Percentiles rank a stretch among this genome's conserved stretches.
These are phyloP conservation scores for Pseudorhombus dupliciocellatus DNA, from an alignment of 2,113 vertebrate species.

Conservation along the genomic window DNA sequence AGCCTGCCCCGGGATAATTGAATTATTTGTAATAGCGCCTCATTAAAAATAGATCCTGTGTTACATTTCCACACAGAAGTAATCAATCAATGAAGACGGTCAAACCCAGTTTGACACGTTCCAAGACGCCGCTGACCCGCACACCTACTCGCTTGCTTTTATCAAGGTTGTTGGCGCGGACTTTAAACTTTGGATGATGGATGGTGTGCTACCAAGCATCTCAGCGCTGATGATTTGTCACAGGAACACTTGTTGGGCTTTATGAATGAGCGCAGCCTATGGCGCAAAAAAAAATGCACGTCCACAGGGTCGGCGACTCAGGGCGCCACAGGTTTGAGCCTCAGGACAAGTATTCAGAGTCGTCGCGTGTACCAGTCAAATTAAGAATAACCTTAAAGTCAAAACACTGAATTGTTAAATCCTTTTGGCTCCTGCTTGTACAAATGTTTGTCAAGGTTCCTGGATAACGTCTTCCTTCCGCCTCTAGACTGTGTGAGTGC, in stretches of 20 bases:
- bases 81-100: slow-evolving; percentile 67
- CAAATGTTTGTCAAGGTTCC: background rate
- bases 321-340: background rate
- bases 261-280: background rate
- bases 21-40: slow-evolving; percentile 77
- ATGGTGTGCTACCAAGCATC: background rate
- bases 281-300: background rate
- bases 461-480: background rate
- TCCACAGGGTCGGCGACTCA: background rate
- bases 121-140: slow-evolving; percentile 10
- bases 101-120: slow-evolving; percentile 42
- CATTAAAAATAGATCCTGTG: slow-evolving; percentile 70
- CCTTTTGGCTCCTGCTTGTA: background rate
- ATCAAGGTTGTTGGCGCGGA: slow-evolving; percentile 8
- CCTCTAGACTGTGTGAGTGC: slow-evolving; percentile 86
- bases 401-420: too few relatives aligned
- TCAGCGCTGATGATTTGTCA: background rate
- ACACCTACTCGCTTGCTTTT: slow-evolving; percentile 8
- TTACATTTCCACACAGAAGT: slow-evolving; percentile 61
- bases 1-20: slow-evolving; percentile 68
- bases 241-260: background rate
- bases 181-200: slow-evolving; percentile 2
- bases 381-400: too few relatives aligned
- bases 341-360: background rate
- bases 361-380: background rate